Evolutionary conservation across 2,888 invertebrate genomes (phyloP).

Genomic region (Oscheius sp.): DNA sequence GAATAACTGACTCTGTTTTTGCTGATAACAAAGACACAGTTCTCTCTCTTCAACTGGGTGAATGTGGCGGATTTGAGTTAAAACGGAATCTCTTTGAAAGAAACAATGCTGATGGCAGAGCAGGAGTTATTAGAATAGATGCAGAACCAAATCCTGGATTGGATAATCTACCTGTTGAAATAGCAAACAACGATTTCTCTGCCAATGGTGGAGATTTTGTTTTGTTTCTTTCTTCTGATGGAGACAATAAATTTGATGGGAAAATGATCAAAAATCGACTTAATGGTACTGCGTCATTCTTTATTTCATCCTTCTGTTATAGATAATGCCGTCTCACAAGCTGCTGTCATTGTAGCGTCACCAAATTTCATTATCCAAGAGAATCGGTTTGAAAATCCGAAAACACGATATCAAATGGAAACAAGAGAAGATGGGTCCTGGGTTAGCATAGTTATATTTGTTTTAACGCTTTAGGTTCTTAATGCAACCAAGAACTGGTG

Average conservation of each 20-base stretch:
- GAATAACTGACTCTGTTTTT: slow-evolving; percentile 39
- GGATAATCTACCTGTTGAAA: slow-evolving; percentile 1
- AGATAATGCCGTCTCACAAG: slow-evolving; percentile 40
- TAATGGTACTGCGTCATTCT: neutral
- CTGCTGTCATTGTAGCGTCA: slow-evolving; percentile 41
- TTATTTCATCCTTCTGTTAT: neutral
- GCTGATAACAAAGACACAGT: slow-evolving; percentile 40
- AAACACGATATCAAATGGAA: slow-evolving; percentile 38
- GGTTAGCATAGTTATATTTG: slow-evolving; percentile 18
- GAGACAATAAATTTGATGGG: slow-evolving; percentile 8
- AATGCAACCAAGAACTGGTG: slow-evolving; percentile 44
- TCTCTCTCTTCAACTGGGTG: slow-evolving; percentile 39
- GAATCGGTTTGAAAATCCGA: slow-evolving; percentile 41
- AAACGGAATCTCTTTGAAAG: slow-evolving; percentile 30
- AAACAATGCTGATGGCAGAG: slow-evolving; percentile 25
- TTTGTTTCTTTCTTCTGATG: slow-evolving; percentile 16
- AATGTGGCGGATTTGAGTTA: slow-evolving; percentile 33
- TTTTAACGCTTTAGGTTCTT: slow-evolving; percentile 32
- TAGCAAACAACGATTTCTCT: slow-evolving; percentile 24
- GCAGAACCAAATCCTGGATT: slow-evolving; percentile 16
- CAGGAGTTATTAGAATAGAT: slow-evolving; percentile 26
- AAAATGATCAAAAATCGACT: slow-evolving; percentile 20
- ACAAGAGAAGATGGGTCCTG: slow-evolving; percentile 36
- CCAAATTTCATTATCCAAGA: slow-evolving; percentile 33
- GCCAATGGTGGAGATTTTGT: slow-evolving; percentile 27